Conservation (phyloP, 1,140 invertebrate genomes). For the Subanguina moxae region DNA sequence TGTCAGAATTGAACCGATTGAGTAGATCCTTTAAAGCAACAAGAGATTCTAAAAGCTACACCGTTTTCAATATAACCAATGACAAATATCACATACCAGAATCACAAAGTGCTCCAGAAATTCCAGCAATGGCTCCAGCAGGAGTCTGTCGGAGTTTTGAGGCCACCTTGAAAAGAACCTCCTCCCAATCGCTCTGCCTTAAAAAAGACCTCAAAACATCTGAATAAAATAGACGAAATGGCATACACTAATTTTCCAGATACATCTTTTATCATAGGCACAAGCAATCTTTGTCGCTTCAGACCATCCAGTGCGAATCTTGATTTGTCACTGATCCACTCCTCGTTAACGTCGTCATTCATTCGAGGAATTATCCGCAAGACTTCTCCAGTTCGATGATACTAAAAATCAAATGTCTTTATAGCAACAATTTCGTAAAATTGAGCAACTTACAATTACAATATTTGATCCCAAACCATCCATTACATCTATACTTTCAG, state of each 20-base stretch:
- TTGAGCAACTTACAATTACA: slow-evolving; percentile 73
- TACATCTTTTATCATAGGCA: slow-evolving; percentile 78
- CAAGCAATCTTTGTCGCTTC: slow-evolving; percentile 84
- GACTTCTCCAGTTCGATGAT: slow-evolving; percentile 89
- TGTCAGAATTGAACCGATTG: slow-evolving; percentile 82
- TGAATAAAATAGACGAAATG: too few species aligned
- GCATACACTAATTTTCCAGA: slow-evolving; percentile 61
- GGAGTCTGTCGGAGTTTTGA: slow-evolving; percentile 59
- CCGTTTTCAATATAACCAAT: slow-evolving; percentile 5
- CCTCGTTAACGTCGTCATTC: slow-evolving; percentile 96
- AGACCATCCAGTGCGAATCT: slow-evolving; percentile 93
- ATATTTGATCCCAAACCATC: slow-evolving; percentile 97
- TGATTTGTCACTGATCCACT: slow-evolving; percentile 96
- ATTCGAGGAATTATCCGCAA: slow-evolving; percentile 85
- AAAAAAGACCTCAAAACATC: slow-evolving; percentile 23
- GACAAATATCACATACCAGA: slow-evolving; percentile 66
- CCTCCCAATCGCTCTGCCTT: slow-evolving; percentile 53
- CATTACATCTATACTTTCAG: slow-evolving; percentile 86
- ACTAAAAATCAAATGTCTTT: slow-evolving; percentile 53
- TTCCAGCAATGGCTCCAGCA: slow-evolving; percentile 70
- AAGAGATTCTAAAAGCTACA: slow-evolving; percentile 65
- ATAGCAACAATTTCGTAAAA: too few species aligned
- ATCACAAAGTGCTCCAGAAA: slow-evolving; percentile 86
- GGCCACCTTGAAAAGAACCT: slow-evolving; percentile 54
- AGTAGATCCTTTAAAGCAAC: slow-evolving; percentile 88